Conservation (phyloP, 2,888 invertebrate species). For the Oscheius sp. region DNA sequence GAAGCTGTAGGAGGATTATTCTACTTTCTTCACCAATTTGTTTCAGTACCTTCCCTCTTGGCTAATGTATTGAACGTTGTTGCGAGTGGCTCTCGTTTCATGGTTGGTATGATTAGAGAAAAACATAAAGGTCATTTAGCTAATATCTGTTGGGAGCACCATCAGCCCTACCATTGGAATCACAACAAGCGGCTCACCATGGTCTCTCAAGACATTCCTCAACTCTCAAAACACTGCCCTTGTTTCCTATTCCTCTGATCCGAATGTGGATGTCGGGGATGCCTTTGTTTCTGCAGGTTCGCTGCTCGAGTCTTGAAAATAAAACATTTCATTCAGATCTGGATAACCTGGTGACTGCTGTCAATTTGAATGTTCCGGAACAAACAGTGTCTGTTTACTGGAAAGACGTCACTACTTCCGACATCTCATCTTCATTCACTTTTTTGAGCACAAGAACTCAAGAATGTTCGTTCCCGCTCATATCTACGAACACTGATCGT, state of each 20-base stretch:
- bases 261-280: conserved; percentile 5
- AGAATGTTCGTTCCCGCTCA: neutral
- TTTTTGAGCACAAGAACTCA: neutral
- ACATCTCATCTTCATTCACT: neutral
- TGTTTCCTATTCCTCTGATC: neutral
- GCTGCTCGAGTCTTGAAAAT: neutral
- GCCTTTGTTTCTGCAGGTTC: neutral
- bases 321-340: neutral
- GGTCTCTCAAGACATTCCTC: neutral
- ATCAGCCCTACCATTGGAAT: neutral
- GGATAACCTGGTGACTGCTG: neutral
- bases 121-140: neutral
- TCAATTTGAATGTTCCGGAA: neutral
- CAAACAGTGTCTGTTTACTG: neutral
- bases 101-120: neutral
- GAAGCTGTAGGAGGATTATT: conserved; percentile 1
- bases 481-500: neutral
- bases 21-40: neutral
- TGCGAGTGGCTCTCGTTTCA: neutral
- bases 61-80: neutral
- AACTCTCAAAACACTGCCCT: conserved; percentile 2
- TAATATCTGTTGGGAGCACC: neutral
- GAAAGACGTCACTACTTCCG: neutral
- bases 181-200: neutral
- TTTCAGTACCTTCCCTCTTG: neutral